phyloP scores from a whole-genome alignment of 2,797 vertebrate species.

The Babyrousa celebensis region DNA sequence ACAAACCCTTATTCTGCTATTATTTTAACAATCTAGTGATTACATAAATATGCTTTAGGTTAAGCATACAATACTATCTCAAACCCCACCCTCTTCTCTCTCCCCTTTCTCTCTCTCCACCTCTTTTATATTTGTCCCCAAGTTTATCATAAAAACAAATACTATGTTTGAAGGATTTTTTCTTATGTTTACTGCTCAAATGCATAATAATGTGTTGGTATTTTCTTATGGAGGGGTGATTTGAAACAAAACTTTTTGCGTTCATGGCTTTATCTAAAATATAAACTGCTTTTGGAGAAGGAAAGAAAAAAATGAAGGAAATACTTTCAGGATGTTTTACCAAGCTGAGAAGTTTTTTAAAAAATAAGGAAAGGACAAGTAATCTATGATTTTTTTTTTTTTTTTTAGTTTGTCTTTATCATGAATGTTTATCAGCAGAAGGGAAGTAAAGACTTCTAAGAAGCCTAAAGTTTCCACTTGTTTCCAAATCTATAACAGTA shows the following conservation, averaged over 20 bases:
- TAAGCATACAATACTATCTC: conserved; percentile 63
- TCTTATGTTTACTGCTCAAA: conserved; percentile 30
- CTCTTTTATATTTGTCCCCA: conserved; percentile 27
- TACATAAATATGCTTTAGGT: conserved; percentile 56
- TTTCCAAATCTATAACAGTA: conserved; percentile 39
- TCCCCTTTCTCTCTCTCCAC: not conserved
- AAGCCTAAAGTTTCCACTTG: conserved; percentile 2
- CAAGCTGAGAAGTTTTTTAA: conserved; percentile 36
- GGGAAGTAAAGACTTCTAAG: conserved; percentile 3
- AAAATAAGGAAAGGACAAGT: conserved; percentile 53
- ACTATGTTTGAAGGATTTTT: conserved; percentile 69
- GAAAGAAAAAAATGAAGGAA: conserved; percentile 67
- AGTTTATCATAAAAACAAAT: conserved; percentile 70
- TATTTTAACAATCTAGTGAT: conserved; percentile 61
- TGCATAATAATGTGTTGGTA: conserved; percentile 25
- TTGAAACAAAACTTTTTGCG: conserved; percentile 59
- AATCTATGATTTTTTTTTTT: not conserved
- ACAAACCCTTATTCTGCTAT: conserved; percentile 21
- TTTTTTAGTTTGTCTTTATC: conserved; percentile 25
- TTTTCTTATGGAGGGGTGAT: conserved; percentile 24
- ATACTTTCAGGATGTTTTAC: conserved; percentile 68
- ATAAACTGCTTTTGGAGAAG: conserved; percentile 63
- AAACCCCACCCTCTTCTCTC: not conserved
- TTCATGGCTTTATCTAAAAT: conserved; percentile 57
- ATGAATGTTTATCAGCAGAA: not conserved